phyloP scores from a whole-genome alignment of 1,140 invertebrate genomes.

The Drosophila fuyamai region DNA sequence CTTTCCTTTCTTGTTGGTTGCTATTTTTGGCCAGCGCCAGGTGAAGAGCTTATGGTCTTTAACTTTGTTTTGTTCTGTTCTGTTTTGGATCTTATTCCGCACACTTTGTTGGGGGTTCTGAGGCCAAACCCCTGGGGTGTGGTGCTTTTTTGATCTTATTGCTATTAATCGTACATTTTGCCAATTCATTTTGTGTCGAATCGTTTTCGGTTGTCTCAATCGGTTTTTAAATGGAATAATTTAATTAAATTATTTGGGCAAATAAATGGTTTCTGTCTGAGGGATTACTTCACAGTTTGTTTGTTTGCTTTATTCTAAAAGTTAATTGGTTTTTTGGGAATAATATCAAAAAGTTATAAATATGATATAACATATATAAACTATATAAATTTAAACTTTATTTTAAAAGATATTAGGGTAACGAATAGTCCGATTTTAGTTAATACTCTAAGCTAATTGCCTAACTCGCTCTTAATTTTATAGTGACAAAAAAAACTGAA shows the following conservation, averaged over 20 bases:
- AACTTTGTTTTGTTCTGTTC: not conserved
- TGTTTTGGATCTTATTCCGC: conserved; percentile 34
- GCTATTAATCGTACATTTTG: conserved; percentile 42
- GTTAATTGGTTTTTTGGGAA: not conserved
- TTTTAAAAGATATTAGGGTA: not conserved
- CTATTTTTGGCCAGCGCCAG: conserved; percentile 68
- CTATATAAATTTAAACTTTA: no score
- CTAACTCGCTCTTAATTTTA: conserved; percentile 1
- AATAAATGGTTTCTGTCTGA: conserved; percentile 19
- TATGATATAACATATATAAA: no score
- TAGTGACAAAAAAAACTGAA: not conserved
- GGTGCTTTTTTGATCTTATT: conserved; percentile 18
- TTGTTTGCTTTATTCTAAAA: not conserved
- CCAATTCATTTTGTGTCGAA: conserved; percentile 57
- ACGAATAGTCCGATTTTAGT: no score
- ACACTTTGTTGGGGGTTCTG: conserved; percentile 26
- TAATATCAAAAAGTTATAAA: no score
- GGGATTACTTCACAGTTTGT: conserved; percentile 27
- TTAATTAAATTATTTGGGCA: conserved; percentile 47
- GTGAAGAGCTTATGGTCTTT: conserved; percentile 28
- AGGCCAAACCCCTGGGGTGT: conserved; percentile 44
- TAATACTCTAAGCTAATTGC: not conserved
- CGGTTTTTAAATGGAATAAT: conserved; percentile 62
- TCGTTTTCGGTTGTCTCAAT: conserved; percentile 48
- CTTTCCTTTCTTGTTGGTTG: no score